Base-by-base conservation (phyloP, 2,113 vertebrate species). In the Microcebus lehilahytsara region DNA sequence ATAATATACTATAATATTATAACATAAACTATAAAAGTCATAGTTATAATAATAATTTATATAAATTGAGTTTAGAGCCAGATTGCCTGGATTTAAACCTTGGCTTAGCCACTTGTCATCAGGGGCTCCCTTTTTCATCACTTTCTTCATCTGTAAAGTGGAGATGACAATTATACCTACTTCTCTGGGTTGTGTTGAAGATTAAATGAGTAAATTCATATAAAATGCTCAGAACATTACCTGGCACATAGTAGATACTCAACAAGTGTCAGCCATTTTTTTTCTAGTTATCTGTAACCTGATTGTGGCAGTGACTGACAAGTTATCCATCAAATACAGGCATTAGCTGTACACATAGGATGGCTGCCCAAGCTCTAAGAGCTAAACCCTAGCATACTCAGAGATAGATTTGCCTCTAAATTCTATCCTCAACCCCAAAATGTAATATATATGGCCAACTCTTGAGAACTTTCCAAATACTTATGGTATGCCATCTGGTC, bases 401-500 rank as follows among this genome's bases (percentile, higher is more conserved):
- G n/a, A 94, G 32, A 87, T 51, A 77, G 46, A 85, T 46, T 40
- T 64, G 10, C 58, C 27, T 96, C 53, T 92, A 93, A 96, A 95
- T 92, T 91, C 87, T 93, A 49, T 37, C 85, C 60, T 75, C 37
- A 84, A 51, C 1, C 40, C 37, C 40, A 77, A 85, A 96, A 51
- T 96, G 27, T 77, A 93, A 94, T 53, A 83, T 85, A 62, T 46
- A n/a, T 86, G 60, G 7, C 30, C n/a, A 96, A 67, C 49, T 78
- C 32, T 67, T 89, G 34, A 93, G 79, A 96, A 77, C 9, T 89
- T 96, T 89, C 87, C 84, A 96, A 83, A 92, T 1, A 86, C 66
- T 88, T 94, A 85, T 95, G 9, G 27, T 95, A 93, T 91, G 19
- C 19, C 72, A 95, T 85, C 66, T 93, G 56, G 53, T 96, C 32